These are phyloP conservation scores for Stictocephala bisonia DNA, from an alignment of 2,888 invertebrate species.

Conservation along the genomic window DNA sequence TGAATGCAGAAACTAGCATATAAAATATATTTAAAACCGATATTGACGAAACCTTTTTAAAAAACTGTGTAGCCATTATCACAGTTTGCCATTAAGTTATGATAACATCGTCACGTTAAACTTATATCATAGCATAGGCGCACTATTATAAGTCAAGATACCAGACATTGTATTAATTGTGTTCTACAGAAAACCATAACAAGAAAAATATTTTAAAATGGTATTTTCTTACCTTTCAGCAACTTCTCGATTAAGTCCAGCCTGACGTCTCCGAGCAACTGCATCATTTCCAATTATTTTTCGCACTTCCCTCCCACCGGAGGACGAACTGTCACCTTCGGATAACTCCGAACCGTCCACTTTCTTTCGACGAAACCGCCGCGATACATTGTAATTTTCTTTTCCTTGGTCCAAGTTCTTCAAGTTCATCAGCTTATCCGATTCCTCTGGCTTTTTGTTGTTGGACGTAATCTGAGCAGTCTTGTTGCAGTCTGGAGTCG, in stretches of 20 bases:
- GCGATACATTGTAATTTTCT: constrained; percentile 12
- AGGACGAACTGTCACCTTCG: constrained; percentile 71
- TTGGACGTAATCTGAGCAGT: constrained; percentile 10
- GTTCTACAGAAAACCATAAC: too few relatives aligned
- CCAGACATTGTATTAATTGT: too few relatives aligned
- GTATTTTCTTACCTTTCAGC: constrained; percentile 53
- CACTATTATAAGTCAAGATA: too few relatives aligned
- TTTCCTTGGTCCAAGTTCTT: constrained; percentile 42
- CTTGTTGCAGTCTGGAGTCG: constrained; percentile 14
- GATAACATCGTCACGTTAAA: too few relatives aligned
- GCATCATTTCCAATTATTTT: constrained; percentile 68
- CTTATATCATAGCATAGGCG: too few relatives aligned
- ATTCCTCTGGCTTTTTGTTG: constrained; percentile 42
- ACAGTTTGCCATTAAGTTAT: too few relatives aligned
- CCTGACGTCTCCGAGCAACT: constrained; percentile 64
- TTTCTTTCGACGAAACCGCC: neutral
- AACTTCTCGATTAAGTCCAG: constrained; percentile 65
- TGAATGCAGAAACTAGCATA: too few relatives aligned
- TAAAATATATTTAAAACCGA: too few relatives aligned
- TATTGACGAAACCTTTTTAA: too few relatives aligned
- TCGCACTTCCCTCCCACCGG: constrained; percentile 73
- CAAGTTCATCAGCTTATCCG: constrained; percentile 44
- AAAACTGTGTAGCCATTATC: too few relatives aligned
- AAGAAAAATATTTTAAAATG: too few relatives aligned
- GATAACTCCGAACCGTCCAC: constrained; percentile 59